These are phyloP conservation scores for Pilophorus perplexus DNA, from an alignment of 2,888 invertebrate genomes.

Conservation along the genomic window DNA sequence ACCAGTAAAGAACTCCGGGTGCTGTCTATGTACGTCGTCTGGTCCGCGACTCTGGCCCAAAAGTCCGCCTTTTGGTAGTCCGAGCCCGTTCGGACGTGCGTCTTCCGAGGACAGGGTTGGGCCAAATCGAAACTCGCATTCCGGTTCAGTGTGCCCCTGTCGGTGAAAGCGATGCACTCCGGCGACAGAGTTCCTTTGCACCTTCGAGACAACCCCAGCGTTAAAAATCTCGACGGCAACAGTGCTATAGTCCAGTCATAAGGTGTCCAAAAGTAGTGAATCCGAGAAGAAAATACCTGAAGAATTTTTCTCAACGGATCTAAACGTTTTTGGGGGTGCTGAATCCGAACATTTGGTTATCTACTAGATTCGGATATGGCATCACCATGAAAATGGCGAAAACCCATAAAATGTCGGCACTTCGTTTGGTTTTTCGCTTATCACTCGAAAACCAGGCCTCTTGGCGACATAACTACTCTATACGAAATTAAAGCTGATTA, in stretches of 20 bases:
- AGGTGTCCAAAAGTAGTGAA: not conserved
- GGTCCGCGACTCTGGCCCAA: constrained; percentile 50
- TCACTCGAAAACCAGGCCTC: no score
- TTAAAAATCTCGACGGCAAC: not conserved
- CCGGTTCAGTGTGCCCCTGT: constrained; percentile 15
- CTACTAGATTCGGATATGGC: no score
- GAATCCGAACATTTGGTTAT: no score
- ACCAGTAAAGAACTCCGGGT: constrained; percentile 45
- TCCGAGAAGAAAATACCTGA: not conserved
- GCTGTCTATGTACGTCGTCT: constrained; percentile 50
- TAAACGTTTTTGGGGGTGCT: no score
- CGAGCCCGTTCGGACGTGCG: constrained; percentile 42
- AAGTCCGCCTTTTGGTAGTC: constrained; percentile 49
- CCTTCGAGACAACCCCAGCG: no score
- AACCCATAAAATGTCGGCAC: no score
- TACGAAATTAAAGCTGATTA: no score
- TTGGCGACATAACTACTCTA: no score
- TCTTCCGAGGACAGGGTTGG: constrained; percentile 22
- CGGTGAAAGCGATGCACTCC: not conserved
- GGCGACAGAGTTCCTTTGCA: constrained; percentile 11
- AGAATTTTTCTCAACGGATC: no score
- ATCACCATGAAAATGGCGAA: no score
- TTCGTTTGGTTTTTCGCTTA: no score
- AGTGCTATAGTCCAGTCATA: not conserved
- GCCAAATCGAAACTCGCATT: constrained; percentile 43